Base-by-base conservation (phyloP, 2,797 vertebrate genomes). In the Scolopax bukidnonensis region DNA sequence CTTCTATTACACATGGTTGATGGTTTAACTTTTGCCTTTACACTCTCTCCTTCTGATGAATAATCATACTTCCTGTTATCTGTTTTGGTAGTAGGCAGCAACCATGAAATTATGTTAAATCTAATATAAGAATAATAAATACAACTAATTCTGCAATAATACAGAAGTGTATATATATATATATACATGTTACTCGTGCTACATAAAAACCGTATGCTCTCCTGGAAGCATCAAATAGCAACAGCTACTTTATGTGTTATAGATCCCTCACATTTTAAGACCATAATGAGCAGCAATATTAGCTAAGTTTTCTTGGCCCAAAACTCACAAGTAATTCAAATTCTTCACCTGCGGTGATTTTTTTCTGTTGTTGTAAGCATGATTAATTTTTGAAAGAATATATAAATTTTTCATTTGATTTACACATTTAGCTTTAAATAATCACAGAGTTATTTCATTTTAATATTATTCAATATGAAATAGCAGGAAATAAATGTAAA, bases 341-440 rank as follows among this genome's bases (percentile, higher is more conserved):
- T n/a, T 63, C 3, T 41, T 79, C 4, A 1, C 6, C 47, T 70
- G 1, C 0, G 1, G 23, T 33, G 7, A 0, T 4, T 45, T 47
- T 57, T 61, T 48, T 10, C 33, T 79, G 8, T 45, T 63, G n/a
- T 33, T 8, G 18, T 23, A 61, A 6, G 4, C 20, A 53, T 11
- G 12, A 23, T 33, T 41, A 30, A 12, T 87, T 92, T 86, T 57
- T 10, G 50, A 89, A 86, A 71, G 2, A 56, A 43, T 17, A 7
- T 23, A 57, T 11, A 16, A 75, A 71, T 2, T 19, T 41, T 16
- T 65, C 0, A 3, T 32, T 71, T 64, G 4, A 23, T 91, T 81
- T 56, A 47, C 4, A 5, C 18, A 33, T 57, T 82, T 51, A 57
- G 7, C 15, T 75, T 71, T 78, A 79, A 84, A 73, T 30, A 71